These are phyloP conservation scores for Eretmochelys imbricata DNA, from an alignment of 2,113 vertebrate genomes.

Conservation along the genomic window DNA sequence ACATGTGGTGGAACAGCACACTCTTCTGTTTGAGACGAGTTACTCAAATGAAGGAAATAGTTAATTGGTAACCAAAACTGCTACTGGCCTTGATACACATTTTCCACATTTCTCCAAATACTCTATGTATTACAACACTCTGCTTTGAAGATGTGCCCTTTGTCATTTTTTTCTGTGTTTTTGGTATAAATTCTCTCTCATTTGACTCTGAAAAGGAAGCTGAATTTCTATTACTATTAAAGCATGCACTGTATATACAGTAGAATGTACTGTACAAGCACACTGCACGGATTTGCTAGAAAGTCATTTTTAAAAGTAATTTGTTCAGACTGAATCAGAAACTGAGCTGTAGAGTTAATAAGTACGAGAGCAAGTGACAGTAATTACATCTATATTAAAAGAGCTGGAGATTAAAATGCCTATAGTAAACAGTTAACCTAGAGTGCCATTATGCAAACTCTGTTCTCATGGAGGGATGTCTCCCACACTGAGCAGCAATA, in stretches of 20 bases:
- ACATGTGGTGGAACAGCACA: slow-evolving; percentile 87
- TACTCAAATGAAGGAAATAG: slow-evolving; percentile 80
- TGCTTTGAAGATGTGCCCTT: slow-evolving; percentile 37
- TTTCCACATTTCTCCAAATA: slow-evolving; percentile 48
- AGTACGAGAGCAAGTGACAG: slow-evolving; percentile 65
- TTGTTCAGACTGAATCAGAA: slow-evolving; percentile 48
- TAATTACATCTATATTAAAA: slow-evolving; percentile 80
- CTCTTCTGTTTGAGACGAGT: slow-evolving; percentile 87
- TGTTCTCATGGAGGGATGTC: slow-evolving; percentile 77
- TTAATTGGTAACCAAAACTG: slow-evolving; percentile 74
- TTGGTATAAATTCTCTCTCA: neutral
- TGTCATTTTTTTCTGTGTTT: slow-evolving; percentile 27
- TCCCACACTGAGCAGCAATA: slow-evolving; percentile 77
- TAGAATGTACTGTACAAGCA: neutral
- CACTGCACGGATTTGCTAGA: neutral
- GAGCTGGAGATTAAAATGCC: slow-evolving; percentile 77
- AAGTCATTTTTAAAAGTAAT: slow-evolving; percentile 64
- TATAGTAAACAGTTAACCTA: slow-evolving; percentile 73
- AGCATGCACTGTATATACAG: neutral
- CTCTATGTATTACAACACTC: slow-evolving; percentile 17
- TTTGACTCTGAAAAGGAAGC: neutral
- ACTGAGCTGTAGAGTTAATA: slow-evolving; percentile 54
- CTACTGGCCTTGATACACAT: slow-evolving; percentile 58
- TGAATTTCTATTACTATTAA: neutral
- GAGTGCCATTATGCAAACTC: slow-evolving; percentile 79